phyloP scores from a whole-genome alignment of 2,113 vertebrate genomes.

The Bothrops jararaca region DNA sequence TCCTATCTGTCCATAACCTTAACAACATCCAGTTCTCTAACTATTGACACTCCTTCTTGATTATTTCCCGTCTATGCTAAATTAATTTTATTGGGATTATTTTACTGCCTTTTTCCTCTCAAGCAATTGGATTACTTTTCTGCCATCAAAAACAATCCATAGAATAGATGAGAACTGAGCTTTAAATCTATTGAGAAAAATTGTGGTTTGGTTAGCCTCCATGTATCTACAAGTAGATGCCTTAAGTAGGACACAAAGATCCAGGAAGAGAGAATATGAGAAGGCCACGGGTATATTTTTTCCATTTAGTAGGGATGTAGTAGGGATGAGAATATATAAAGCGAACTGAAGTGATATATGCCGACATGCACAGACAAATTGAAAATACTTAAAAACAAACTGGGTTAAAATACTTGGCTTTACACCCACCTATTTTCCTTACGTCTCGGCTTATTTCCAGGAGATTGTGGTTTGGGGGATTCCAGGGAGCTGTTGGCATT shows the following conservation, averaged over 20 bases:
- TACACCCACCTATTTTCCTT: slow-evolving; percentile 47
- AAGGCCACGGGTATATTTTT: neutral
- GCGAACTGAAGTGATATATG: slow-evolving; percentile 16
- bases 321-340: slow-evolving; percentile 17
- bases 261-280: neutral
- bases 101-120: neutral
- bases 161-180: neutral
- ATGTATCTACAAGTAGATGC: neutral
- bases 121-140: neutral
- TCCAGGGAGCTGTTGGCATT: slow-evolving; percentile 64
- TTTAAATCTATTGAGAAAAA: neutral
- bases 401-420: slow-evolving; percentile 70
- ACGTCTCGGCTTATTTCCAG: slow-evolving; percentile 64
- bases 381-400: slow-evolving; percentile 63
- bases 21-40: neutral
- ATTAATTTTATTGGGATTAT: neutral
- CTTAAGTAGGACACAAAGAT: neutral
- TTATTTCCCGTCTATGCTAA: neutral
- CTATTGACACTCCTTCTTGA: neutral
- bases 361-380: slow-evolving; percentile 40
- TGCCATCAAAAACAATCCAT: slow-evolving; percentile 20
- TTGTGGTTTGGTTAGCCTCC: neutral
- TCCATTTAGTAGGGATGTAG: neutral
- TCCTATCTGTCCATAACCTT: neutral
- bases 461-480: slow-evolving; percentile 69